These are phyloP conservation scores for Tupaia chinensis DNA, from an alignment of 2,113 vertebrate genomes.

Conservation along the genomic window DNA sequence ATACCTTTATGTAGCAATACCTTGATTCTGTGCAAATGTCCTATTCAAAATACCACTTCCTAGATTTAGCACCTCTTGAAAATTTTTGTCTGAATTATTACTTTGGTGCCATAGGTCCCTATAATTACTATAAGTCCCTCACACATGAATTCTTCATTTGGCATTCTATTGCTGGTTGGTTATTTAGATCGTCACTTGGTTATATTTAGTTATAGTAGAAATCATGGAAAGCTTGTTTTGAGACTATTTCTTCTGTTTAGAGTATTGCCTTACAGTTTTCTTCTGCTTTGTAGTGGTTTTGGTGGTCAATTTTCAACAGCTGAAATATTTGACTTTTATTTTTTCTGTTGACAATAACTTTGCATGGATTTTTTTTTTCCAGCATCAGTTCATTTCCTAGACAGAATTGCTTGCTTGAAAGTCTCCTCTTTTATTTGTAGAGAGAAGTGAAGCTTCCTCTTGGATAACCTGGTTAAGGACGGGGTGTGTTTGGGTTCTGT, in stretches of 20 bases:
- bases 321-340: neutral
- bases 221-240: neutral
- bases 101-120: no score
- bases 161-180: neutral
- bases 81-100: neutral
- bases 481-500: no score
- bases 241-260: neutral
- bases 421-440: neutral
- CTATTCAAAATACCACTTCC: neutral
- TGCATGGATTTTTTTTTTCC: neutral
- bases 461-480: neutral
- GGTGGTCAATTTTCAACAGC: neutral
- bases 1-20: neutral
- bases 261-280: neutral
- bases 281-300: neutral
- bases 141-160: neutral
- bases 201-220: neutral
- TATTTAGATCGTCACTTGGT: neutral
- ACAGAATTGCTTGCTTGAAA: neutral
- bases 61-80: conserved; percentile 19
- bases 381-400: neutral
- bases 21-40: neutral
- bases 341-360: neutral
- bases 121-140: no score
- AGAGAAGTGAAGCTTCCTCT: neutral